phyloP scores from a whole-genome alignment of 1,140 invertebrate species.

The Cataglyphis hispanica region DNA sequence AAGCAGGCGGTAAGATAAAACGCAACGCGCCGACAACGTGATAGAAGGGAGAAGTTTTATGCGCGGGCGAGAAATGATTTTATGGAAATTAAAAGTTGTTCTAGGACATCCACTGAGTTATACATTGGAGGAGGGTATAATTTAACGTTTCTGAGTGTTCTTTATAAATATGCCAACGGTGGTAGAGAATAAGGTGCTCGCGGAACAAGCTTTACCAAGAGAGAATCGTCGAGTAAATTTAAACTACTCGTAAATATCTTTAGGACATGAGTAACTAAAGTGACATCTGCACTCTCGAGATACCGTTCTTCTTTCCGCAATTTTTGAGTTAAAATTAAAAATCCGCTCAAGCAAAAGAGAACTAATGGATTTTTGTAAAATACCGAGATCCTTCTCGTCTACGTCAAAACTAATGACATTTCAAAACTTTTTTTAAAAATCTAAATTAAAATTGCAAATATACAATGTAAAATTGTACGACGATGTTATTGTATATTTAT shows the following conservation, averaged over 20 bases:
- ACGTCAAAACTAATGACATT: background rate
- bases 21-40: background rate
- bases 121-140: constrained; percentile 66
- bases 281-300: background rate
- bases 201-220: background rate
- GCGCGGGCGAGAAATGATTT: constrained; percentile 72
- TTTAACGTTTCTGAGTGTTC: constrained; percentile 33
- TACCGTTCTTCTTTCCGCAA: background rate
- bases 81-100: constrained; percentile 84
- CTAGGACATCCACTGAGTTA: constrained; percentile 74
- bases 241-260: background rate
- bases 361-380: background rate
- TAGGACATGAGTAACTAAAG: background rate
- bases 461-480: background rate
- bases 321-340: background rate
- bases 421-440: background rate
- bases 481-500: background rate
- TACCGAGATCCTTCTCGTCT: background rate
- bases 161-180: constrained; percentile 25
- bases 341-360: too few species aligned
- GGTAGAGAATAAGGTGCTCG: background rate
- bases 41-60: constrained; percentile 56
- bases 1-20: background rate
- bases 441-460: constrained; percentile 3
- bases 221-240: constrained; percentile 5